Conservation (phyloP, 2,888 invertebrate species). For the Acrocyrtus sp. region DNA sequence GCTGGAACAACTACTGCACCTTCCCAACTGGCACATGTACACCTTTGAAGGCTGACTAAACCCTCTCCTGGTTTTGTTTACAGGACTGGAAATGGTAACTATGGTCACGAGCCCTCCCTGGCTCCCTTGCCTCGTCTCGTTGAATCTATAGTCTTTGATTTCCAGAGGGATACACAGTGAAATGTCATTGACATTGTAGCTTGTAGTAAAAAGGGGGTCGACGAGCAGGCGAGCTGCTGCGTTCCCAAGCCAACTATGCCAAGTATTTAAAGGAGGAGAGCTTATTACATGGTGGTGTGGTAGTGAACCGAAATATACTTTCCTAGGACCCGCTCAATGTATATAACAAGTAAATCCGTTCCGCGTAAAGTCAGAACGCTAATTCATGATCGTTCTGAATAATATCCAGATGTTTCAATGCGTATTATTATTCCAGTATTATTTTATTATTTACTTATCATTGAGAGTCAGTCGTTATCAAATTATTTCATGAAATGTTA, state of each 20-base stretch:
- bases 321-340: too few species aligned
- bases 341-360: too few species aligned
- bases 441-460: too few species aligned
- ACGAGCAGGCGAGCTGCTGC: not conserved
- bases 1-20: constrained; percentile 2
- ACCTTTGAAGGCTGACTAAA: constrained; percentile 18
- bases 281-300: too few species aligned
- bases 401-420: too few species aligned
- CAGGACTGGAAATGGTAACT: constrained; percentile 23
- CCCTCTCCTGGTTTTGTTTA: constrained; percentile 41
- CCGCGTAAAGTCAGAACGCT: too few species aligned
- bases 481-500: too few species aligned
- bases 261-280: too few species aligned
- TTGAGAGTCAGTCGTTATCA: too few species aligned
- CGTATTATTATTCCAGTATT: too few species aligned
- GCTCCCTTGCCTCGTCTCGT: not conserved
- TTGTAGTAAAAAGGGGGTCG: not conserved
- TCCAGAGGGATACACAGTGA: not conserved
- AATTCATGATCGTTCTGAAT: too few species aligned
- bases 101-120: constrained; percentile 38
- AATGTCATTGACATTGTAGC: not conserved
- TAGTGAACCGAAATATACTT: too few species aligned
- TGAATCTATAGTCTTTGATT: not conserved
- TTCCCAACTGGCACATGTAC: constrained; percentile 26
- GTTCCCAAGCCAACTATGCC: not conserved